phyloP scores from a whole-genome alignment of 2,113 vertebrate genomes.

The Spheniscus mendiculus region DNA sequence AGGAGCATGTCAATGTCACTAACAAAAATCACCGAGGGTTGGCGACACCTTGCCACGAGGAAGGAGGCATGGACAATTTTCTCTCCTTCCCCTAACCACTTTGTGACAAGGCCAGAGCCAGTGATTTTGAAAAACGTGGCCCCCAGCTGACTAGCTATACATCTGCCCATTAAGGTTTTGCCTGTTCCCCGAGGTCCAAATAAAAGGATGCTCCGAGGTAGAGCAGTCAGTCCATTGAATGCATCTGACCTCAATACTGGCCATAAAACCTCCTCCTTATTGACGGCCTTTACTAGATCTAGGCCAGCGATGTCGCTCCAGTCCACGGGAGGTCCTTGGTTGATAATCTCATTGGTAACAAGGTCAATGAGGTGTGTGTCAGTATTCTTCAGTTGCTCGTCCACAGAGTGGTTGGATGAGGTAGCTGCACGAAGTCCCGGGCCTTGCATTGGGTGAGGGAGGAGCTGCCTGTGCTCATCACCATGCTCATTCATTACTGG shows the following conservation, averaged over 20 bases:
- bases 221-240: conserved; percentile 91
- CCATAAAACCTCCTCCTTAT: conserved; percentile 99
- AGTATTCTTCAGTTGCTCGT: conserved; percentile 96
- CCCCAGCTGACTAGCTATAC: conserved; percentile 95
- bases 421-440: conserved; percentile 89
- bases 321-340: conserved; percentile 92
- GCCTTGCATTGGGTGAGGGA: conserved; percentile 88
- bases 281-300: conserved; percentile 93
- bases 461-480: conserved; percentile 91
- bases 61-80: conserved; percentile 96
- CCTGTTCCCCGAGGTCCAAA: conserved; percentile 98
- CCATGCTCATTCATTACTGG: conserved; percentile 88
- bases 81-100: conserved; percentile 94
- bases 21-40: conserved; percentile 95
- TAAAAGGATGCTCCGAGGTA: conserved; percentile 96
- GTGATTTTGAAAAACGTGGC: conserved; percentile 93
- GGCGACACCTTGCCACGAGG: conserved; percentile 94
- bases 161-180: conserved; percentile 92
- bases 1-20: conserved; percentile 96
- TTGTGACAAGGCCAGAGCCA: conserved; percentile 91
- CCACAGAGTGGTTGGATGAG: conserved; percentile 92
- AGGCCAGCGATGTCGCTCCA: conserved; percentile 97
- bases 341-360: conserved; percentile 96
- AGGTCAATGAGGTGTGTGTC: conserved; percentile 95
- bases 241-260: conserved; percentile 96